Evolutionary conservation across 1,140 invertebrate genomes (phyloP).

Genomic region (Drosophila pachea): DNA sequence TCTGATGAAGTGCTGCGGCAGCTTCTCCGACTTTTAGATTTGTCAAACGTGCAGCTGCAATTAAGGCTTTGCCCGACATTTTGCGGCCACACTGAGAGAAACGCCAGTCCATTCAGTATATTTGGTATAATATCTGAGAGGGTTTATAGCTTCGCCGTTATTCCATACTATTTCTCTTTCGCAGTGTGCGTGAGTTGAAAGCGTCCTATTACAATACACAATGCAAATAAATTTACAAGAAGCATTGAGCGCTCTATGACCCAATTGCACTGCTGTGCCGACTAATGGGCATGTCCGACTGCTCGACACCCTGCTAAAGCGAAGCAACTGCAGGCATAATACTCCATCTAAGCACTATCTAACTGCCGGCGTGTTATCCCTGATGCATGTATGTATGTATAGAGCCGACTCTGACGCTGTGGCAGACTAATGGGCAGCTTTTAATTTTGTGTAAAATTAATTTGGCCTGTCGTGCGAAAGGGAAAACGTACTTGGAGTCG

Average conservation of each 20-base stretch:
- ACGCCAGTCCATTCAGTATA: no score
- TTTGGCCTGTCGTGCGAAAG: slow-evolving; percentile 39
- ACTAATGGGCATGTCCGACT: not conserved
- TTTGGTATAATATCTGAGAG: no score
- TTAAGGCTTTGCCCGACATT: slow-evolving; percentile 15
- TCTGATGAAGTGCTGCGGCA: slow-evolving; percentile 6
- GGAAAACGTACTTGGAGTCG: not conserved
- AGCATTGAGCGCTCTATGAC: not conserved
- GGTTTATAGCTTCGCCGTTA: no score
- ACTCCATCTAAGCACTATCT: no score
- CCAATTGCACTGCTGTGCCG: not conserved
- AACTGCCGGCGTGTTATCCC: not conserved
- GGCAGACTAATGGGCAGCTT: slow-evolving; percentile 21
- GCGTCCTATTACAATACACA: not conserved
- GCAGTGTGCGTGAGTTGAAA: not conserved
- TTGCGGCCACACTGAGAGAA: not conserved
- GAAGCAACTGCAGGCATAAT: no score
- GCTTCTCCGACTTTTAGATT: slow-evolving; percentile 15
- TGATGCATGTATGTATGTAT: not conserved
- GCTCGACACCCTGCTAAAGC: not conserved
- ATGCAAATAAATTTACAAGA: not conserved
- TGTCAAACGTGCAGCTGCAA: slow-evolving; percentile 27
- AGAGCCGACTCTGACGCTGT: not conserved
- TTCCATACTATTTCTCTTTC: no score
- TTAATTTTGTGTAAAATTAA: slow-evolving; percentile 59